Base-by-base conservation (phyloP, 2,888 invertebrate genomes). In the Argyresthia albistria region DNA sequence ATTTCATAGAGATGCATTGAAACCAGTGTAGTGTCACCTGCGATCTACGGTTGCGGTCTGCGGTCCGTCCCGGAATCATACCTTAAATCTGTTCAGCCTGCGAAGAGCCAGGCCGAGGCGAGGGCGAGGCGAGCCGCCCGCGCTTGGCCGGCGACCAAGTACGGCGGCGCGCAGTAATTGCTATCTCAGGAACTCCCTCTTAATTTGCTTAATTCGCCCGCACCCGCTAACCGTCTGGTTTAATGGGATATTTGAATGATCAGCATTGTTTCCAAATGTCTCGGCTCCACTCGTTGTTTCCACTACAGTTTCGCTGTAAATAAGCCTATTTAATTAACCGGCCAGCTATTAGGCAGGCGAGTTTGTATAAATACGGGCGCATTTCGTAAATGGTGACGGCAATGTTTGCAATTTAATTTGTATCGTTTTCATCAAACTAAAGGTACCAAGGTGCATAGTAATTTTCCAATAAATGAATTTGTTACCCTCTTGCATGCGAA, bases 171-270 rank as follows among this genome's bases (percentile, higher is more conserved):
- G n/a, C 73, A 67, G 74, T 82, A 83, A 86, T 84, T 82, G 80
- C 82, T 74, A 74, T 75, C 79, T 76, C 81, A 79, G 76, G 75
- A 76, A 72, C 71, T 65, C 67, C 66, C 72, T 82, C 83, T 82
- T 83, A 82, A 87, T 86, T 86, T 82, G 80, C 80, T 79, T 83
- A 84, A 87, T 86, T 82, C 79, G 74, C 76, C 74, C 74, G 65
- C 43, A 73, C 68, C 71, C 71, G 70, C 64, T 67, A 81, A 80
- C 80, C 80, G 75, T 66, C 65, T 73, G 70, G 72, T 79, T 81
- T 80, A 86, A 82, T 82, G 76, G 80, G 71, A 74, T 76, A 77
- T 80, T 74, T 75, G 79, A 81, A 80, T 76, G 78, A 81, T 73
- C 73, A 70, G 76, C 78, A 80, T 81, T 81, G 79, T 81, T 80